Evolutionary conservation across 2,888 invertebrate species (phyloP).

Genomic region (Trichacis sp.): DNA sequence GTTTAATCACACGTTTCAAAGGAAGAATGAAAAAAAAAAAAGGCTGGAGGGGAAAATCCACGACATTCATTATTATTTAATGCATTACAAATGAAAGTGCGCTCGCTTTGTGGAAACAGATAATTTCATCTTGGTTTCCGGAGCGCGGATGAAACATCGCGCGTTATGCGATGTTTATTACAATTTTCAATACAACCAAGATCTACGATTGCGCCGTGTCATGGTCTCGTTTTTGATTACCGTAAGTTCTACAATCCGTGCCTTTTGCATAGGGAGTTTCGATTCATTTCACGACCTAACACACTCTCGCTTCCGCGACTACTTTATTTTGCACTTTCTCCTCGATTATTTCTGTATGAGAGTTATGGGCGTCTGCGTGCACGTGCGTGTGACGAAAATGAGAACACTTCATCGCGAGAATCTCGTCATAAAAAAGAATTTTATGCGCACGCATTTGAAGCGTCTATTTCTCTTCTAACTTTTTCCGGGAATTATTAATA

Average conservation of each 20-base stretch:
- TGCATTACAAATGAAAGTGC: not conserved
- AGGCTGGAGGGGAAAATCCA: too few species aligned
- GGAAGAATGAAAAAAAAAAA: too few species aligned
- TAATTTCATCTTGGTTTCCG: constrained; percentile 27
- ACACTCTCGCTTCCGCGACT: constrained; percentile 15
- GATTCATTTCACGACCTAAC: constrained; percentile 14
- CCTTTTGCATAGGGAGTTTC: constrained; percentile 36
- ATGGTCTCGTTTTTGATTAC: constrained; percentile 41
- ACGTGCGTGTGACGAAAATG: too few species aligned
- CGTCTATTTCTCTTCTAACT: too few species aligned
- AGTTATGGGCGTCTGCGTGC: not conserved
- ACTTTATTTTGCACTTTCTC: constrained; percentile 38
- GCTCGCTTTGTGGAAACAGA: constrained; percentile 20
- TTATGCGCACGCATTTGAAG: too few species aligned
- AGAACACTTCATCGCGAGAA: too few species aligned
- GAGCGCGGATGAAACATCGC: constrained; percentile 14
- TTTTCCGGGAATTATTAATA: too few species aligned
- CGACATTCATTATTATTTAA: too few species aligned
- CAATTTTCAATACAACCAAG: constrained; percentile 28
- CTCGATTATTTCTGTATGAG: constrained; percentile 10
- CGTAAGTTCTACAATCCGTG: constrained; percentile 17
- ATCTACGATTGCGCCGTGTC: constrained; percentile 25
- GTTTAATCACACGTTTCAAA: too few species aligned
- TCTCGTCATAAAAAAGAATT: too few species aligned
- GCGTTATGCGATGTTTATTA: constrained; percentile 27